Percentiles rank a stretch among this genome's conserved stretches.
Conservation (phyloP, 2,113 vertebrate genomes). For the Eulacestoma nigropectus region DNA sequence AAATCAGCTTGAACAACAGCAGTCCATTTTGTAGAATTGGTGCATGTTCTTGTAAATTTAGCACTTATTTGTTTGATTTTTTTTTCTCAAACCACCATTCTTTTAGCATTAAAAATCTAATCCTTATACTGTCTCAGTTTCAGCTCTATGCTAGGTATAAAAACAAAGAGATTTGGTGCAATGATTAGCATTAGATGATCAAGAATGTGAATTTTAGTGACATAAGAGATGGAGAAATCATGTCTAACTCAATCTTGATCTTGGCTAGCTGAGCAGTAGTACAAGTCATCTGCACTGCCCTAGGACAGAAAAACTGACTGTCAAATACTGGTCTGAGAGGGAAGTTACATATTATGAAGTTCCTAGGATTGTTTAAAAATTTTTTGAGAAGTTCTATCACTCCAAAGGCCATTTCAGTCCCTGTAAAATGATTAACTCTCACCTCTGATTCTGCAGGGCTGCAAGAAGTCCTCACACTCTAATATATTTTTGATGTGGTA, state of each 20-base stretch:
- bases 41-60: neutral
- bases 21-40: neutral
- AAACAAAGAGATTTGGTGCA: neutral
- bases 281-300: neutral
- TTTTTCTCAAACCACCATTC: neutral
- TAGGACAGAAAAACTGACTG: neutral
- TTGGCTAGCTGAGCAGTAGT: neutral
- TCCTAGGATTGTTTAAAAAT: neutral
- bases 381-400: neutral
- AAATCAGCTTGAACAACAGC: neutral
- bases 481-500: neutral
- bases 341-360: neutral
- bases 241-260: neutral
- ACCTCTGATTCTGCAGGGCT: neutral
- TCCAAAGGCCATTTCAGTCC: neutral
- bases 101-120: neutral
- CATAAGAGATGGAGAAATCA: neutral
- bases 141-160: neutral
- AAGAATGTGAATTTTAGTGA: neutral
- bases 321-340: neutral
- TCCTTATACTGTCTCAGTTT: neutral
- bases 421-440: neutral
- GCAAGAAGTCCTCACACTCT: neutral
- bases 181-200: neutral
- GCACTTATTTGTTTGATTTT: neutral